Conservation (phyloP, 2,797 vertebrate genomes). For the Heteromormyrus szaboi region DNA sequence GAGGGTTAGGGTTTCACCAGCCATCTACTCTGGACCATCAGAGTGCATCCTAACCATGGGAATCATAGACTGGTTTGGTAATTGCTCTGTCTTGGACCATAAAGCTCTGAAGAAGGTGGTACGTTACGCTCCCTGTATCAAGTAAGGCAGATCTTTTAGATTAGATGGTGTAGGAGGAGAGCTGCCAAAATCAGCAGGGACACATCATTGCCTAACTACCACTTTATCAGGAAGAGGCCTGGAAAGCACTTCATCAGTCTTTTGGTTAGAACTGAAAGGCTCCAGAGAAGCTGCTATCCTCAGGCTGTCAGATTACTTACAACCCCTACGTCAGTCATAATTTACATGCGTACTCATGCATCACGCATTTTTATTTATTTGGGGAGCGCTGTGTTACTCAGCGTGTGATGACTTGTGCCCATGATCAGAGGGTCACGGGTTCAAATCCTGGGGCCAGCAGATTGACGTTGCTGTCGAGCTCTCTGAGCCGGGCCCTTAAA, state of each 20-base stretch:
- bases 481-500: neutral
- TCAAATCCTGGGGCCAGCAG: neutral
- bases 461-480: neutral
- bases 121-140: neutral
- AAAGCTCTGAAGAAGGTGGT: neutral
- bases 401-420: neutral
- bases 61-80: neutral
- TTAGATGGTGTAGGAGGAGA: neutral
- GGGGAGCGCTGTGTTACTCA: neutral
- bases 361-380: neutral
- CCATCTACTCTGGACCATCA: neutral
- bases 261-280: neutral
- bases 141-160: neutral
- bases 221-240: neutral
- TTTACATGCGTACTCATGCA: neutral
- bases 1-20: neutral
- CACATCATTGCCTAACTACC: neutral
- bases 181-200: neutral
- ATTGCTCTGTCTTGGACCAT: neutral
- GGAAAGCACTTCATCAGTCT: neutral
- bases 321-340: neutral
- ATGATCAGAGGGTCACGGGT: neutral
- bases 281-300: neutral
- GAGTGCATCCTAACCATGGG: neutral
- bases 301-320: neutral